phyloP scores from a whole-genome alignment of 2,888 invertebrate genomes.

The Rhagium mordax region DNA sequence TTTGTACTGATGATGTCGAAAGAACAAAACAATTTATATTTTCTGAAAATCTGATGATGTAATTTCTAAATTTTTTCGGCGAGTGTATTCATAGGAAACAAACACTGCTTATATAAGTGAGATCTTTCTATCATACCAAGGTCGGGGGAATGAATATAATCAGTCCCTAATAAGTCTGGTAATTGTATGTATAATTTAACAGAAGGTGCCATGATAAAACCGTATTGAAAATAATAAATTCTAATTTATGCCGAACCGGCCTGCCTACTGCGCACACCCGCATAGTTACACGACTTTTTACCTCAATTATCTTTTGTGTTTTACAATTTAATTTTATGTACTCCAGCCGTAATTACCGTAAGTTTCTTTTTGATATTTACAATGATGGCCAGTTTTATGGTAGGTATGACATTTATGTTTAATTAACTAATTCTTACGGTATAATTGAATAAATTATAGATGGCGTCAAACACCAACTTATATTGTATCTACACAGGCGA shows the following conservation, averaged over 20 bases:
- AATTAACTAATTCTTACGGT: background rate
- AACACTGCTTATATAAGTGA: conserved; percentile 42
- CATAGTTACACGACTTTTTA: conserved; percentile 24
- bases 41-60: too few species aligned
- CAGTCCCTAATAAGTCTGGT: conserved; percentile 63
- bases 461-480: background rate
- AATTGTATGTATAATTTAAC: conserved; percentile 66
- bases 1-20: too few species aligned
- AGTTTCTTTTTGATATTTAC: background rate
- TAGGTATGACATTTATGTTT: background rate
- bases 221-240: conserved; percentile 67
- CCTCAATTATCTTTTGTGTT: conserved; percentile 33
- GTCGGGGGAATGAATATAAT: conserved; percentile 58
- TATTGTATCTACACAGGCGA: too few species aligned
- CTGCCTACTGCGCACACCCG: conserved; percentile 43
- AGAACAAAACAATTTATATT: too few species aligned
- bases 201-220: conserved; percentile 67
- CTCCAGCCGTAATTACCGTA: conserved; percentile 9
- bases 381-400: background rate
- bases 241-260: conserved; percentile 64
- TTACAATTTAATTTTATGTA: conserved; percentile 34
- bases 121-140: conserved; percentile 58
- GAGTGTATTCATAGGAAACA: conserved; percentile 4
- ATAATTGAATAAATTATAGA: background rate
- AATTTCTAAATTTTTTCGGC: background rate